Base-by-base conservation (phyloP, 2,113 vertebrate species). In the Maccullochella peelii region DNA sequence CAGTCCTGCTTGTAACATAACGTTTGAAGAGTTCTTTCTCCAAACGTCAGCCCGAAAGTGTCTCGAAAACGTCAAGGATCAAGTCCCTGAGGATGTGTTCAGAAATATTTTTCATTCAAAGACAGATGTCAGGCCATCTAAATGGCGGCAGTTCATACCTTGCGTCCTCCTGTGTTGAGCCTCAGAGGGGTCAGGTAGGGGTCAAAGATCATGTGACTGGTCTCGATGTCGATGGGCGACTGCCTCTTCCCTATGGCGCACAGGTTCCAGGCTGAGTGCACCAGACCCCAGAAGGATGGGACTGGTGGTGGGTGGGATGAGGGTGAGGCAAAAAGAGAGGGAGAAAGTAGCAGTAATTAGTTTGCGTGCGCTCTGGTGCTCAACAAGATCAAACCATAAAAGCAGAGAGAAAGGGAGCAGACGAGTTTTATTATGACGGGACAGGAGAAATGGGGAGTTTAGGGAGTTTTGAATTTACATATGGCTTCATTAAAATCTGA, bases 151-250 rank as follows among this genome's bases (percentile, higher is more conserved):
- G 20, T 12, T 6, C 75, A 83, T 97, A 99, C 98, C 98, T 98
- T 99, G 73, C 97, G 96, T 79, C 98, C 97, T 6, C 96, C 98
- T 0, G 97, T 98, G 94, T 99, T 99, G 86, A 99, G 96, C 73
- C 96, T 97, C 75, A 99, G 95, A n/a, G 97, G 97, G 14, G 97
- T 98, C 91, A 99, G 93, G 92, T 98, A 97, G 65, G 98, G 98
- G 88, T 99, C 98, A 71, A 99, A 99, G 94, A 99, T 99, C 98
- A 99, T 98, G 95, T 98, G 98, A 91, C 97, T 98, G 91, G 98
- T 99, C 94, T 99, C 98, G 62, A 99, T 97, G 95, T 99, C 98
- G 87, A 99, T 96, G 40, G 98, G 98, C 2, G 98, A 99, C 94
- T 99, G 98, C 44, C 97, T 96, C 94, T 99, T 99, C 71, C 98